phyloP scores from a whole-genome alignment of 1,140 invertebrate genomes.

The Drosophila fuyamai region DNA sequence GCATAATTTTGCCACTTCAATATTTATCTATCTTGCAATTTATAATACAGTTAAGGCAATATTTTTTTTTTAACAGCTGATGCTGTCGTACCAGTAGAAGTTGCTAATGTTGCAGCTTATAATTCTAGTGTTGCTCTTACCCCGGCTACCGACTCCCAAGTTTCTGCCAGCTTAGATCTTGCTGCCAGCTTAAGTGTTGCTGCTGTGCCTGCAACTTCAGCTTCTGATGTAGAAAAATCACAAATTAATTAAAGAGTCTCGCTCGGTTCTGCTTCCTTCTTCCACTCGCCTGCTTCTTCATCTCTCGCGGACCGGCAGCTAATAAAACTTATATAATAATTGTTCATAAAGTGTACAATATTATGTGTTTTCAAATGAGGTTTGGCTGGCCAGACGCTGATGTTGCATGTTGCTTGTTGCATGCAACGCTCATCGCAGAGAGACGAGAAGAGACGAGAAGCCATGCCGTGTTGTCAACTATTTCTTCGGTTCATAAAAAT shows the following conservation, averaged over 20 bases:
- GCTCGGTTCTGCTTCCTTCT: constrained; percentile 1
- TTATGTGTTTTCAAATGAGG: constrained; percentile 84
- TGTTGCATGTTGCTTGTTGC: constrained; percentile 77
- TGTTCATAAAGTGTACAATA: constrained; percentile 83
- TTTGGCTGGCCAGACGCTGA: constrained; percentile 62
- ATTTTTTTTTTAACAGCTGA: constrained; percentile 12
- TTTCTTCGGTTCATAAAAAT: constrained; percentile 85
- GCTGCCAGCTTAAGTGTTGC: constrained; percentile 18
- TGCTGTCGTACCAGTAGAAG: neutral
- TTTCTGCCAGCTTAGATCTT: constrained; percentile 23
- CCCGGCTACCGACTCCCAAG: neutral
- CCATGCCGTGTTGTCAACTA: constrained; percentile 84
- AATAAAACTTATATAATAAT: constrained; percentile 85
- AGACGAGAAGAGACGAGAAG: constrained; percentile 24
- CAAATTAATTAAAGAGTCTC: constrained; percentile 78
- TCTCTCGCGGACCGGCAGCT: constrained; percentile 36
- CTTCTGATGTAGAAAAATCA: constrained; percentile 71
- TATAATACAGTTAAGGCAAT: neutral
- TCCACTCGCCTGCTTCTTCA: neutral
- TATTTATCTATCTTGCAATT: constrained; percentile 2
- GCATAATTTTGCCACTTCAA: too few relatives aligned
- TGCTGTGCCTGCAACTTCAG: constrained; percentile 8
- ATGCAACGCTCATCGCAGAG: constrained; percentile 62
- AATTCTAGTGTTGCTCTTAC: constrained; percentile 3
- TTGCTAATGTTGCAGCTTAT: neutral